phyloP scores from a whole-genome alignment of 2,113 vertebrate genomes.

The Columbina picui region DNA sequence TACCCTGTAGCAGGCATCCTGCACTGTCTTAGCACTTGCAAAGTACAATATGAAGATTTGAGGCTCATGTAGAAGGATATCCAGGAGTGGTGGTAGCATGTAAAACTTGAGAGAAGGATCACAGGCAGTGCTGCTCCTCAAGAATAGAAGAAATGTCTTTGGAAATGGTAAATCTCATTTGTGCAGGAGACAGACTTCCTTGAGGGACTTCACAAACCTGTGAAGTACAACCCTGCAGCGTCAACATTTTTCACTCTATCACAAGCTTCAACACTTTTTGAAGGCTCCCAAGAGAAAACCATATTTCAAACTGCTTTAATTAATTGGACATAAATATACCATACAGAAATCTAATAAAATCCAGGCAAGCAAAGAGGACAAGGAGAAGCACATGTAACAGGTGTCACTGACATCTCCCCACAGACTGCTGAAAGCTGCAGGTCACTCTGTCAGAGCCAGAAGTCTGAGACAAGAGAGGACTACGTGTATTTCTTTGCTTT shows the following conservation, averaged over 20 bases:
- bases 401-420: neutral
- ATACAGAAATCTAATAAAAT: neutral
- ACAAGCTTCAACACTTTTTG: neutral
- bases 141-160: neutral
- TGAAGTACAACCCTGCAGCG: constrained; percentile 56
- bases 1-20: neutral
- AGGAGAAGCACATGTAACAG: neutral
- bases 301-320: neutral
- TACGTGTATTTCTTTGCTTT: neutral
- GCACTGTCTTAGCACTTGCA: neutral
- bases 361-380: neutral
- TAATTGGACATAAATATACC: neutral
- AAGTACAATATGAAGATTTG: neutral
- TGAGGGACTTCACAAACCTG: constrained; percentile 5
- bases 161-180: constrained; percentile 40
- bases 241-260: constrained; percentile 15
- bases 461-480: neutral
- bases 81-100: neutral
- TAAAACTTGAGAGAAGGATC: constrained; percentile 6
- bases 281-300: constrained; percentile 19
- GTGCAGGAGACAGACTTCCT: constrained; percentile 20
- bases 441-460: neutral
- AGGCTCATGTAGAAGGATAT: neutral
- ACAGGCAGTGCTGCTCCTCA: neutral
- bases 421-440: fast-evolving